These are phyloP conservation scores for Notamacropus eugenii DNA, from an alignment of 2,797 vertebrate genomes.

Conservation along the genomic window DNA sequence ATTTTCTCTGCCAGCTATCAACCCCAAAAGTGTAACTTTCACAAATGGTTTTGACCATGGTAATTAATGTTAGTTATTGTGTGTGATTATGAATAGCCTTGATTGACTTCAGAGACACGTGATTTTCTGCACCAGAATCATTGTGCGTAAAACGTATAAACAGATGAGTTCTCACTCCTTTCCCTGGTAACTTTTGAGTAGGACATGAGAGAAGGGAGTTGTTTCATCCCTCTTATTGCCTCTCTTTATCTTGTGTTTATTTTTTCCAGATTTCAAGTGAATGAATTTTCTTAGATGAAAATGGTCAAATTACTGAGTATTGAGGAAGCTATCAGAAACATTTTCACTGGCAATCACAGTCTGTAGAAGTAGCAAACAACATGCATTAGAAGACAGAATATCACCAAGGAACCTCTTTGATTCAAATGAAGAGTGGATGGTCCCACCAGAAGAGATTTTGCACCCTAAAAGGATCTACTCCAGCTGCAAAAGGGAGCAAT, in stretches of 20 bases:
- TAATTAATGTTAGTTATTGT: not conserved
- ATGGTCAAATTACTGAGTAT: not conserved
- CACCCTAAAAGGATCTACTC: too few species aligned
- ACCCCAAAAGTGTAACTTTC: not conserved
- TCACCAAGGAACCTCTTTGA: not conserved
- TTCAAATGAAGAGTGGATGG: not conserved
- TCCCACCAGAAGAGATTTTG: not conserved
- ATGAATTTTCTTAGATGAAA: not conserved
- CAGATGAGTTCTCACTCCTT: not conserved
- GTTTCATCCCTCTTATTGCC: not conserved
- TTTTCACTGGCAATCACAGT: not conserved
- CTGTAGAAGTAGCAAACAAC: not conserved
- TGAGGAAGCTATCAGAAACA: not conserved
- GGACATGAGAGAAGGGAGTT: not conserved
- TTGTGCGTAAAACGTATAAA: not conserved
- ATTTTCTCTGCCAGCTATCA: not conserved
- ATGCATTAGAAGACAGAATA: not conserved
- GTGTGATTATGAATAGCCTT: not conserved
- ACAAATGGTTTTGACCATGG: not conserved
- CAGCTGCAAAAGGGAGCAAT: too few species aligned
- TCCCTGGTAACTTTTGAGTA: not conserved
- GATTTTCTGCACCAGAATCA: not conserved
- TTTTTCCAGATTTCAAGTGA: not conserved
- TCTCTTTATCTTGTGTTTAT: not conserved
- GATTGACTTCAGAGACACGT: not conserved